Base-by-base conservation (phyloP, 30 jellyfish, hydroid and myxozoan species). In the Pseudorhiza aurosa region DNA sequence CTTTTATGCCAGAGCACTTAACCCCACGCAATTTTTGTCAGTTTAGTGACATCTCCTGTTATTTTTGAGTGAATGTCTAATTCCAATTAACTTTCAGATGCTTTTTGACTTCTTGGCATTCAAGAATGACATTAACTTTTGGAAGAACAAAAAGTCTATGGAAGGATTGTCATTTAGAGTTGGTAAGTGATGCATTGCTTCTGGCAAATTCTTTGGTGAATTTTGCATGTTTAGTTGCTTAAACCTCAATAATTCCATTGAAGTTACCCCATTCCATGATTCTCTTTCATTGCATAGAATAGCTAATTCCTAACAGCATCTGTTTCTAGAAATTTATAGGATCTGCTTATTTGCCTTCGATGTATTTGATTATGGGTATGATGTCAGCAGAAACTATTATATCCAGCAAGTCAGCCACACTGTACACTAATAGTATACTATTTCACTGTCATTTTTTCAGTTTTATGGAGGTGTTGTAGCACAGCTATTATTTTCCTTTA, bases 101-200 rank as follows among this genome's bases (percentile, higher is more conserved):
- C 81, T 94, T 1, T 94, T 94, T 72, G 99, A 94, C 40, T 93
- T 94, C 77, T 69, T 94, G 88, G 99, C 99, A 28, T 94, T 94
- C 58, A 94, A 94, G 68, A 94, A 94, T 72, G 99, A 94, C 75
- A 88, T 94, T 64, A 87, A 86, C 47, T 88, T 85, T 58, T 94
- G 99, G 99, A 75, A 76, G 46, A 53, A 79, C 28, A 94, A 82
- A 57, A 36, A 74, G 40, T 85, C 99, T 11, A 94, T 94, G 99
- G 99, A 60, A 70, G 99, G 99, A 12, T 47, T 94, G 58, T 94
- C 99, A 46, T 47, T 84, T 17, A 65, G 99, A 69, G 90, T 97
- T 26, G 99, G 99, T 87, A 81, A 68, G 88, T 5, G 5, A 10
- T 22, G 46, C 11, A 8, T 15, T 69, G n/a, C n/a, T 58, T 58